Base-by-base conservation (phyloP, 2,888 invertebrate genomes). In the Oxycera nigricornis region DNA sequence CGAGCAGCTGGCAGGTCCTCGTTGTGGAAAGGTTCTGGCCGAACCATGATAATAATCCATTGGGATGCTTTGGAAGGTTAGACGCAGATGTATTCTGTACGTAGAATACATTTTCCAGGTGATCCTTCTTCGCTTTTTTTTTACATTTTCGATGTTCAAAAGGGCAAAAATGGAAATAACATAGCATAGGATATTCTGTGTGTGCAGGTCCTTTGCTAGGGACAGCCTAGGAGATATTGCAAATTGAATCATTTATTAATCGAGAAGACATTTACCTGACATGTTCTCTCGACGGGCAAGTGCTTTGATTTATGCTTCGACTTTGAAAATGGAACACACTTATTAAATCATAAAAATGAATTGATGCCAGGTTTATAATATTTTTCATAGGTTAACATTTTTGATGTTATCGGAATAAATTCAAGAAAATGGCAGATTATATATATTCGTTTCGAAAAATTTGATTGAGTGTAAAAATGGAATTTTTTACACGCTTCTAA, bases 171-270 rank as follows among this genome's bases (percentile, higher is more conserved):
- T 22, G 22, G 17, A 7, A n/a, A 24, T 3, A 3, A 55, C 3
- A 24, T 2, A 22, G 52, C 20, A 4, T 9, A 3, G 11, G 4
- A 55, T 22, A 17, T 20, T 6, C 14, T 2, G 26, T 17, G 30
- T 14, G 31, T 24, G 24, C 26, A 14, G 1, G 11, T 24, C 2
- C 20, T 39, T 24, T 41, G 14, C 14, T 1, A 67, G 26, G 41
- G 39, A 22, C 22, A n/a, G 20, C 65, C 41, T 24, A 9, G 14
- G 46, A 26, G 7, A 41, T 41, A 41, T 46, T 26, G 2, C 24
- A 41, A 67, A 67, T 67, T 41, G 41, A 67, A 67, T 41, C 26
- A 67, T 39, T 67, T 41, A 67, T 67, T 41, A n/a, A 67, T 67
- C 24, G 17, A n/a, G 65, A 24, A 17, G 24, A 26, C 22, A 67